phyloP scores from a whole-genome alignment of 2,888 invertebrate species.

The Onthophagus sagittarius region DNA sequence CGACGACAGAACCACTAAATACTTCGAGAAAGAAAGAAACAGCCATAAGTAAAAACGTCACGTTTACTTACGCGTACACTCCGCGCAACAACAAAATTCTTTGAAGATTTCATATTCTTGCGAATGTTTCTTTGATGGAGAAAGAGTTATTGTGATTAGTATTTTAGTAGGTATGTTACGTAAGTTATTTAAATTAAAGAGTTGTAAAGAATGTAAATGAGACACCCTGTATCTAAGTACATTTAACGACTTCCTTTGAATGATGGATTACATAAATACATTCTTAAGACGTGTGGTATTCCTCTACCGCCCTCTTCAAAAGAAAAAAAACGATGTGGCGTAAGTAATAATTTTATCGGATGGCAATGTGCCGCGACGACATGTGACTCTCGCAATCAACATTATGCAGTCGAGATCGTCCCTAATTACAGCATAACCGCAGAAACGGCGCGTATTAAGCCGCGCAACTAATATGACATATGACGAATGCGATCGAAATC shows the following conservation, averaged over 20 bases:
- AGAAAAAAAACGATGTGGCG: not conserved
- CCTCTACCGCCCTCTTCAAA: not conserved
- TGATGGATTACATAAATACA: not conserved
- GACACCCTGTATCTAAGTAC: not conserved
- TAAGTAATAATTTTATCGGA: not conserved
- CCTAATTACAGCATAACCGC: not conserved
- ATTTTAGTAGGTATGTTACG: not conserved
- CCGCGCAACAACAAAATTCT: no score
- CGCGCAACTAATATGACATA: not conserved
- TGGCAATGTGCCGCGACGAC: not conserved
- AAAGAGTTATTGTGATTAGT: not conserved
- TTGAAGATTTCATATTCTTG: no score
- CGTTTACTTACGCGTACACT: not conserved
- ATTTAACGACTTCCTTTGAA: not conserved
- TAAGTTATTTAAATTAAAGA: not conserved
- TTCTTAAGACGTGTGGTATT: slow-evolving; percentile 1
- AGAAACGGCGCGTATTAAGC: not conserved
- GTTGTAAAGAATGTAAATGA: not conserved
- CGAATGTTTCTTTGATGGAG: not conserved
- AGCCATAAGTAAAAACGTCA: not conserved
- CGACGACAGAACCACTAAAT: not conserved
- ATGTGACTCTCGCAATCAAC: not conserved
- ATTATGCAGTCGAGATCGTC: not conserved
- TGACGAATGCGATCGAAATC: not conserved
- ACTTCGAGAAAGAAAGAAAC: no score